phyloP scores from a whole-genome alignment of 2,888 invertebrate species.

The Drosophila picticornis region DNA sequence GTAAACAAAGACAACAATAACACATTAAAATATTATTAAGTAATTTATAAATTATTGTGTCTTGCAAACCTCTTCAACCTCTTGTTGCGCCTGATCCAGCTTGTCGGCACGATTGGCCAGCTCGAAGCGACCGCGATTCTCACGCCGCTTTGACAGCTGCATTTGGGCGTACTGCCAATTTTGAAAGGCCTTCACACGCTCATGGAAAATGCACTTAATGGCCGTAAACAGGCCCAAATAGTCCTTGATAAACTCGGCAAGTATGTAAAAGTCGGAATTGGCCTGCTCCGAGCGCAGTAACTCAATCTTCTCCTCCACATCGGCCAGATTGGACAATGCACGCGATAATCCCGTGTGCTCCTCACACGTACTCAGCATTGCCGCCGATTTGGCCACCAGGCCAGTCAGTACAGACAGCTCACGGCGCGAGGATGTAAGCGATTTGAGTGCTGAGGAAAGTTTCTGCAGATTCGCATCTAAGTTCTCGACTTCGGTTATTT shows the following conservation, averaged over 20 bases:
- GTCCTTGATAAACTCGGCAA: constrained; percentile 98
- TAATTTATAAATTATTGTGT: neutral
- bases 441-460: constrained; percentile 94
- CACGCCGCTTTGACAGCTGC: constrained; percentile 96
- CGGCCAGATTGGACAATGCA: constrained; percentile 95
- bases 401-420: constrained; percentile 93
- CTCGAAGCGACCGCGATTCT: constrained; percentile 96
- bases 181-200: constrained; percentile 92
- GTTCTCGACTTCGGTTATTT: constrained; percentile 95
- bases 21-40: neutral
- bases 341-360: constrained; percentile 96
- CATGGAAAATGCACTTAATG: constrained; percentile 92
- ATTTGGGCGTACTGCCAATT: constrained; percentile 99
- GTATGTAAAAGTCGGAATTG: constrained; percentile 96
- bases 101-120: constrained; percentile 95
- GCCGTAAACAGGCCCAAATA: constrained; percentile 96
- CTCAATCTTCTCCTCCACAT: constrained; percentile 93
- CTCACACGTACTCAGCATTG: constrained; percentile 96
- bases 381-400: constrained; percentile 93
- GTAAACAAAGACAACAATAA: constrained; percentile 49
- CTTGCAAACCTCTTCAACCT: constrained; percentile 93
- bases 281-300: constrained; percentile 95
- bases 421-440: constrained; percentile 93
- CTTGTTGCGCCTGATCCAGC: constrained; percentile 93
- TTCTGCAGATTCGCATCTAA: constrained; percentile 95